Percentiles rank a stretch among this genome's conserved stretches.
Conservation (phyloP, 2,797 vertebrate species). For the Phaenicophaeus curvirostris region DNA sequence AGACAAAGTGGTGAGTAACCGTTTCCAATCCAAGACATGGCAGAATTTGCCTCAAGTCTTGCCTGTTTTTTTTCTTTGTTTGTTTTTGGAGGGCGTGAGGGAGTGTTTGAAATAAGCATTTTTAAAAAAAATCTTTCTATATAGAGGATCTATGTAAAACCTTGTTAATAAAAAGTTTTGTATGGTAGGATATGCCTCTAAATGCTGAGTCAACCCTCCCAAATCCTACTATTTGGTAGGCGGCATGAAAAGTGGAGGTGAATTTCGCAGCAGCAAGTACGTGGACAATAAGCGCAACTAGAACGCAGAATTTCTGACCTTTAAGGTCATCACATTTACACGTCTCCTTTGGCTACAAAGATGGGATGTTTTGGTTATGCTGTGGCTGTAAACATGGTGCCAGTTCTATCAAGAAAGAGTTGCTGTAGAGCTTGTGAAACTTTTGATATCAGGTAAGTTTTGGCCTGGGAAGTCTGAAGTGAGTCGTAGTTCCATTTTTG, state of each 20-base stretch:
- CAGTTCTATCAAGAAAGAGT: background rate
- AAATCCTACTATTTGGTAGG: background rate
- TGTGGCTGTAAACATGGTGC: background rate
- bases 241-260: background rate
- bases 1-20: slow-evolving; percentile 34
- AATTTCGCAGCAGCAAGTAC: background rate
- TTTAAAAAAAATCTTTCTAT: background rate
- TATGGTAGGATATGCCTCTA: background rate
- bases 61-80: background rate
- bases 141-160: background rate
- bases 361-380: background rate
- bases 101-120: background rate
- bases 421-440: background rate
- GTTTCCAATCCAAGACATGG: background rate
- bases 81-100: background rate
- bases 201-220: background rate
- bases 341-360: background rate
- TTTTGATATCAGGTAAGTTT: background rate
- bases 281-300: background rate
- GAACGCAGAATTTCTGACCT: background rate
- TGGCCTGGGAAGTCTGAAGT: background rate
- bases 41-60: background rate
- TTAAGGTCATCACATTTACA: background rate
- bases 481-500: background rate
- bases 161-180: background rate